Percentiles rank a stretch among this genome's conserved stretches.
These are phyloP conservation scores for Smittia sp. DNA, from an alignment of 2,888 invertebrate species.

Conservation along the genomic window DNA sequence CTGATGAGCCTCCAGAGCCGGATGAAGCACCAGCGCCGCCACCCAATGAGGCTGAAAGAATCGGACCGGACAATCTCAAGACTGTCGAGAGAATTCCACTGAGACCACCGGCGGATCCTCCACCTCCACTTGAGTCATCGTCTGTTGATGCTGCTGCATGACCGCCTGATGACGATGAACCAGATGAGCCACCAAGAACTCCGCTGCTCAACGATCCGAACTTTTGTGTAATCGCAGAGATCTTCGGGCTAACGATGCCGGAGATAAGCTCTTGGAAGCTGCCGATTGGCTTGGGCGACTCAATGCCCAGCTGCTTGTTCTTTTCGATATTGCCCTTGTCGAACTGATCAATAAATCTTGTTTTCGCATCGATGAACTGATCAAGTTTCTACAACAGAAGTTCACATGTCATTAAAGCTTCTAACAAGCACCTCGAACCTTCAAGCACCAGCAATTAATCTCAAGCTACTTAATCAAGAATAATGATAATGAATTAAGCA, in stretches of 20 bases:
- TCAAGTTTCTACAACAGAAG: slow-evolving; percentile 69
- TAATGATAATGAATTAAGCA: neutral
- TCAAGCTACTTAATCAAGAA: neutral
- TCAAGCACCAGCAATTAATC: neutral
- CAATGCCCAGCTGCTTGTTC: slow-evolving; percentile 72
- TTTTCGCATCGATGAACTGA: slow-evolving; percentile 76
- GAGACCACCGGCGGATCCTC: slow-evolving; percentile 43
- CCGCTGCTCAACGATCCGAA: slow-evolving; percentile 60
- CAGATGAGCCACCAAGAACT: slow-evolving; percentile 57
- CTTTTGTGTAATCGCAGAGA: slow-evolving; percentile 67
- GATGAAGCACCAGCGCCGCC: slow-evolving; percentile 45
- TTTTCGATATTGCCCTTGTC: slow-evolving; percentile 72
- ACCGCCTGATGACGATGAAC: slow-evolving; percentile 50
- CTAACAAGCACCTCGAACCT: neutral
- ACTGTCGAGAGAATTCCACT: slow-evolving; percentile 53
- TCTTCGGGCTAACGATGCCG: slow-evolving; percentile 68
- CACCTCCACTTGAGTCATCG: slow-evolving; percentile 46
- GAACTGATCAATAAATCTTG: slow-evolving; percentile 65
- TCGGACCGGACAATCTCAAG: slow-evolving; percentile 52
- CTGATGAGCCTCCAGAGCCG: slow-evolving; percentile 50
- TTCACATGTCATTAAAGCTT: neutral
- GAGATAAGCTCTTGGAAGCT: slow-evolving; percentile 65
- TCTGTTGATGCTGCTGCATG: neutral
- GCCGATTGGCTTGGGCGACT: slow-evolving; percentile 62
- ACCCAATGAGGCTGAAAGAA: slow-evolving; percentile 51